Percentiles rank a stretch among this genome's conserved stretches.
phyloP scores from a whole-genome alignment of 2,113 vertebrate species.

The Cheilinus undulatus region DNA sequence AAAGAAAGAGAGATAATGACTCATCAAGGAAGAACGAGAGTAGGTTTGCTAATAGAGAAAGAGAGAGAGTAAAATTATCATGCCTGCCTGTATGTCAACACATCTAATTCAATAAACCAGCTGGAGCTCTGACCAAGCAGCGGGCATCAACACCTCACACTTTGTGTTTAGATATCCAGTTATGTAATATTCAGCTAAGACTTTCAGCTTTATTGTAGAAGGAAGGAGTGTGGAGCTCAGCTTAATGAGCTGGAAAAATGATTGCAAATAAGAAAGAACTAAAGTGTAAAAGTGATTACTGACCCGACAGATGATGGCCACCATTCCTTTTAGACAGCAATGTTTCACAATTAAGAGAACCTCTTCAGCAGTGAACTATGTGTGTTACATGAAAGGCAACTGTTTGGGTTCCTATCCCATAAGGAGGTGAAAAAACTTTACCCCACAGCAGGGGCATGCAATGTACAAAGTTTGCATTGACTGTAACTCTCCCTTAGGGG shows the following conservation, averaged over 20 bases:
- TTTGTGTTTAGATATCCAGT: slow-evolving; percentile 16
- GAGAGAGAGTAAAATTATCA: not conserved
- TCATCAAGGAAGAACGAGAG: not conserved
- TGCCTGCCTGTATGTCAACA: slow-evolving; percentile 17
- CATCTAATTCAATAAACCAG: slow-evolving; percentile 46
- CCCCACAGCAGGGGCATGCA: too few species aligned
- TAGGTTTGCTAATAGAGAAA: not conserved
- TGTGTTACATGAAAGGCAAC: slow-evolving; percentile 4
- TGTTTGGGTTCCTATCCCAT: too few species aligned
- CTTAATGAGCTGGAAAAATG: slow-evolving; percentile 14
- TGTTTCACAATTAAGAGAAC: not conserved
- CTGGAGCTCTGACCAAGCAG: slow-evolving; percentile 17
- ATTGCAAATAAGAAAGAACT: slow-evolving; percentile 4
- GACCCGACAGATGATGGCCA: slow-evolving; percentile 1
- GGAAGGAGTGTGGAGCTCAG: not conserved
- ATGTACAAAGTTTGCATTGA: too few species aligned
- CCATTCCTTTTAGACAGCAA: not conserved
- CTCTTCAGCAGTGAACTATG: not conserved
- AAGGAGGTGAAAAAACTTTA: too few species aligned
- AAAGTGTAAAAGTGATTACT: slow-evolving; percentile 3
- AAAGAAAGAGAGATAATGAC: not conserved
- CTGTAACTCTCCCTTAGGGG: too few species aligned
- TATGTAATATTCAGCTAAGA: slow-evolving; percentile 17
- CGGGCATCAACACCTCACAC: not conserved
- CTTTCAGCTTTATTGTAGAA: not conserved